phyloP scores from a whole-genome alignment of 2,888 invertebrate species.

The Lasioglossum oenotherae region DNA sequence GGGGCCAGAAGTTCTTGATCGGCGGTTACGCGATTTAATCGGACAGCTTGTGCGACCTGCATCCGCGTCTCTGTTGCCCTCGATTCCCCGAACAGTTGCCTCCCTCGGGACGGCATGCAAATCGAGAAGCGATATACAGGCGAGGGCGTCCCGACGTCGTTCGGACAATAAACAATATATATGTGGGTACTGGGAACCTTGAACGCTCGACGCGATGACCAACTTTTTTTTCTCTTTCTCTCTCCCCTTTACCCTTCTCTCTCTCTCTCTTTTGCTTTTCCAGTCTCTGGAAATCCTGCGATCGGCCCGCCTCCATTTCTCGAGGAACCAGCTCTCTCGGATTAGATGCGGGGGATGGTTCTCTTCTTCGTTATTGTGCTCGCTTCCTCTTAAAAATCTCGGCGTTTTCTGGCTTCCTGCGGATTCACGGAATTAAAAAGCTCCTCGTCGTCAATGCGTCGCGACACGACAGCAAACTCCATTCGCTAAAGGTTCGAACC shows the following conservation, averaged over 20 bases:
- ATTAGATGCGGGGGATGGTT: conserved; percentile 41
- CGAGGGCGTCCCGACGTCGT: conserved; percentile 16
- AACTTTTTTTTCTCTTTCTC: background rate
- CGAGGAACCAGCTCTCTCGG: conserved; percentile 6
- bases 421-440: conserved; percentile 41
- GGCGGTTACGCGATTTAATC: conserved; percentile 42
- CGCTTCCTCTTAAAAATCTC: conserved; percentile 27
- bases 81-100: conserved; percentile 49
- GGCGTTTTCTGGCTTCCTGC: conserved; percentile 40
- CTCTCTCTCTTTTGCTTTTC: background rate
- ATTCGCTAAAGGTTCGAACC: background rate
- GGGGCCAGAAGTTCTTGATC: background rate
- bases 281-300: conserved; percentile 6
- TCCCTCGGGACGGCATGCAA: conserved; percentile 54
- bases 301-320: conserved; percentile 11
- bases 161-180: conserved; percentile 36
- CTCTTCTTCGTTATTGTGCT: conserved; percentile 28
- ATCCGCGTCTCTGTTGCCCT: conserved; percentile 36
- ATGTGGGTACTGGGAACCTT: conserved; percentile 35
- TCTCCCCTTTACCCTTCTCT: background rate
- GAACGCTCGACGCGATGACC: conserved; percentile 17
- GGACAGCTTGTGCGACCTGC: conserved; percentile 35
- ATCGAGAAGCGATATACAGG: conserved; percentile 40
- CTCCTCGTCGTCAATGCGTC: background rate
- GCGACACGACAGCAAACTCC: background rate